A percentile compares a stretch with the other conserved stretches of the same genome.
Evolutionary conservation across 37 sponge, comb jelly and placozoan species (phyloP).

Genomic region (Cladorhizidae sp.): DNA sequence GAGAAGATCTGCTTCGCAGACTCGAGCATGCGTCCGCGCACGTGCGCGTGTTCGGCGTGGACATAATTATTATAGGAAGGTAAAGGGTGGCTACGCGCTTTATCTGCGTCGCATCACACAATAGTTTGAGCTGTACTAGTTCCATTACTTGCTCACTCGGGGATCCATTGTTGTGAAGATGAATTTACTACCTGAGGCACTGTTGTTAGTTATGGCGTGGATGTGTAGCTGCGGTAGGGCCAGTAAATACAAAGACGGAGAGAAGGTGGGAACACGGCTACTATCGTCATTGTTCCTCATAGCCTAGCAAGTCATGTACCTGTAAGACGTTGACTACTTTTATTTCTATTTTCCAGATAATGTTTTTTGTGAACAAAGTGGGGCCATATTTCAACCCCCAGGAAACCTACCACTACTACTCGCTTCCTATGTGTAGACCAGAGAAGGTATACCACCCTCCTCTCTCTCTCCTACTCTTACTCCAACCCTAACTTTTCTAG

Average conservation of each 20-base stretch:
- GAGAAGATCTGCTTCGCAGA: too few species aligned
- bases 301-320: neutral
- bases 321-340: too few species aligned
- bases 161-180: too few species aligned
- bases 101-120: too few species aligned
- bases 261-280: neutral
- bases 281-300: neutral
- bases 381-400: conserved; percentile 96
- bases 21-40: too few species aligned
- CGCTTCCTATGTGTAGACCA: conserved; percentile 85
- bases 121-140: too few species aligned
- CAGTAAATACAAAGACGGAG: conserved; percentile 13
- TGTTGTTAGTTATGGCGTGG: neutral
- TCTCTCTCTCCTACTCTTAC: neutral
- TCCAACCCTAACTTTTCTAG: too few species aligned
- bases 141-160: too few species aligned
- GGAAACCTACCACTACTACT: conserved; percentile 94
- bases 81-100: too few species aligned
- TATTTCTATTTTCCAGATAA: conserved; percentile 34
- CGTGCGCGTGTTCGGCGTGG: too few species aligned
- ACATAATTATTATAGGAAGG: too few species aligned
- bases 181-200: too few species aligned
- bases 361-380: conserved; percentile 91
- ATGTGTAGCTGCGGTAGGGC: neutral
- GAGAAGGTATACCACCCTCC: conserved; percentile 58